A percentile compares a stretch with the other conserved stretches of the same genome.
These are phyloP conservation scores for Gastrophysa polygoni DNA, from an alignment of 2,888 invertebrate species.

Conservation along the genomic window DNA sequence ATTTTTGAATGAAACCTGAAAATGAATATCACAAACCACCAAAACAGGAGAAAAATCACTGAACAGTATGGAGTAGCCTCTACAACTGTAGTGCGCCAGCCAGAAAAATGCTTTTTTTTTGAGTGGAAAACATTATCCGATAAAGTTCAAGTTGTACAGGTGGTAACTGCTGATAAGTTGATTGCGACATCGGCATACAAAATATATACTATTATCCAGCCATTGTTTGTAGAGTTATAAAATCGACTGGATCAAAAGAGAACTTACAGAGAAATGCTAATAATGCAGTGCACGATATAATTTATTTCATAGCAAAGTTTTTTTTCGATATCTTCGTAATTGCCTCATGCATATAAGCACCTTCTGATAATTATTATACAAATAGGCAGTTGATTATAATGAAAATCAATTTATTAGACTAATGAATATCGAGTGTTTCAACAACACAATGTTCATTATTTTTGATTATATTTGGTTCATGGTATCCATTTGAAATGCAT, in stretches of 20 bases:
- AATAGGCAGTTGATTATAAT: background rate
- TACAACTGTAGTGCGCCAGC: background rate
- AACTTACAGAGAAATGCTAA: background rate
- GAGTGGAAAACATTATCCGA: background rate
- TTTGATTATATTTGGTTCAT: no score
- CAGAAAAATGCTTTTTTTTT: background rate
- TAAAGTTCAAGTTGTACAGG: background rate
- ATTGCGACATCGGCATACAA: background rate
- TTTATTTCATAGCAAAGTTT: background rate
- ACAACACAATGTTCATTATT: no score
- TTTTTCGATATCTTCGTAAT: background rate
- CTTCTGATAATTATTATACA: background rate
- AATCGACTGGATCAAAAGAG: background rate
- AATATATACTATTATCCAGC: background rate
- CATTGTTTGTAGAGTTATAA: background rate
- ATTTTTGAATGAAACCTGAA: constrained; percentile 18
- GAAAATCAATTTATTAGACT: no score
- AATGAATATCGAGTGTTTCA: no score
- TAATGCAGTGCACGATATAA: background rate
- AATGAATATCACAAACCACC: constrained; percentile 19
- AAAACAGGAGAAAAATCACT: background rate
- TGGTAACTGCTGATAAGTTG: background rate
- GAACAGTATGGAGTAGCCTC: background rate
- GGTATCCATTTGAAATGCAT: no score
- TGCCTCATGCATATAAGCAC: background rate